phyloP scores from a whole-genome alignment of 2,888 invertebrate species.

The Lucinisca nassula region DNA sequence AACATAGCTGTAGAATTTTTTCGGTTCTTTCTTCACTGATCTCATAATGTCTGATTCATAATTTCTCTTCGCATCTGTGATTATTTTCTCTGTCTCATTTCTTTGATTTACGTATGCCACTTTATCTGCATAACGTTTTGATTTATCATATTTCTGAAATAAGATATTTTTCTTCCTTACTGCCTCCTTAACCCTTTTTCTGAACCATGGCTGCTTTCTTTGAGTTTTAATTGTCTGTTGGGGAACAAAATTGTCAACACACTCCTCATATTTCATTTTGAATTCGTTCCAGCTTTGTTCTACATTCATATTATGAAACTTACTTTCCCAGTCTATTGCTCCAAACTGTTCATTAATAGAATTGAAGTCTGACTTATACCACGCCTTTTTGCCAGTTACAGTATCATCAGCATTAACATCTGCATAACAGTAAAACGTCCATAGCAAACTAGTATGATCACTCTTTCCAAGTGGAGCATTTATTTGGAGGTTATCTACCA shows the following conservation, averaged over 20 bases:
- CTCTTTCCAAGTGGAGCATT: too few relatives aligned
- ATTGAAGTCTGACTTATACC: background rate
- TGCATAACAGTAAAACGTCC: background rate
- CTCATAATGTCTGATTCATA: background rate
- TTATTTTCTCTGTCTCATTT: background rate
- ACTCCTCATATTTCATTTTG: background rate
- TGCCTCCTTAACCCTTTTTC: background rate
- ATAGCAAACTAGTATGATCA: background rate
- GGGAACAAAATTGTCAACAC: background rate
- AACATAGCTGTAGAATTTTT: background rate
- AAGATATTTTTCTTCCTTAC: conserved; percentile 1
- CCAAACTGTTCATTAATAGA: background rate
- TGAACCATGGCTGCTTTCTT: background rate
- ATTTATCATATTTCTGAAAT: background rate
- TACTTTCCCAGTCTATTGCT: background rate
- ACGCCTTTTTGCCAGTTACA: background rate
- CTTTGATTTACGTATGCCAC: background rate
- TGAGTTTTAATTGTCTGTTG: background rate
- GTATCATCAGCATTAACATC: background rate
- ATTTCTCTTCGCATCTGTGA: background rate
- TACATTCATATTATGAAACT: background rate
- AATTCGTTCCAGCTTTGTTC: background rate
- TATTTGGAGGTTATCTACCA: too few relatives aligned
- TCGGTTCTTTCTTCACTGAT: background rate
- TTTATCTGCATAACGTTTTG: background rate